Conservation (phyloP, 2,888 invertebrate species). For the Agriopis leucophaearia region DNA sequence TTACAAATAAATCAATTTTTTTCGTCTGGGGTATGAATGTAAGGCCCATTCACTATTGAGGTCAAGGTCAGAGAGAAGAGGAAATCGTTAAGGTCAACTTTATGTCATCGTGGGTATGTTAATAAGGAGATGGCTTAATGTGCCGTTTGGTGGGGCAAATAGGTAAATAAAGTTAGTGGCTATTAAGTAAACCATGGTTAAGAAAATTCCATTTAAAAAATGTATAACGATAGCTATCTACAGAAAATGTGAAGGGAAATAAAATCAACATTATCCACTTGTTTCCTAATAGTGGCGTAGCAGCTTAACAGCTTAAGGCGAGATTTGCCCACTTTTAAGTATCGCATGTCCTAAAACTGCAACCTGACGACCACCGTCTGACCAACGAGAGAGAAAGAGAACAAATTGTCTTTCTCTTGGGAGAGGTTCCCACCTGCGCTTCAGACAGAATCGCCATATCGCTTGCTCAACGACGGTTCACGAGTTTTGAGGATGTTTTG, state of each 20-base stretch:
- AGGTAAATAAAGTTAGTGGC: slow-evolving; percentile 14
- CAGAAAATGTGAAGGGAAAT: slow-evolving; percentile 5
- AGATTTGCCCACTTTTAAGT: too few relatives aligned
- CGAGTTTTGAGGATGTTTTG: too few relatives aligned
- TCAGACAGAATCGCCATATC: too few relatives aligned
- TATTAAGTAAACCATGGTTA: slow-evolving; percentile 15
- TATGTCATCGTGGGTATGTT: slow-evolving; percentile 36
- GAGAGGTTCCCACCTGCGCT: too few relatives aligned
- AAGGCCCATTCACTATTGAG: slow-evolving; percentile 28
- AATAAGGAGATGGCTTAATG: slow-evolving; percentile 33
- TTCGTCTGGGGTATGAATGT: slow-evolving; percentile 36
- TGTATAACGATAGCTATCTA: background rate
- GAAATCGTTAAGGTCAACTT: slow-evolving; percentile 42
- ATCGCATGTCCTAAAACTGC: too few relatives aligned
- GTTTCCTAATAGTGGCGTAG: too few relatives aligned
- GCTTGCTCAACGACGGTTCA: too few relatives aligned
- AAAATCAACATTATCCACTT: background rate
- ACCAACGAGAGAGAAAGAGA: too few relatives aligned
- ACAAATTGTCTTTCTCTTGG: too few relatives aligned
- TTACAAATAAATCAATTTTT: slow-evolving; percentile 59
- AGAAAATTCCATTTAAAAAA: background rate
- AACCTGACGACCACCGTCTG: too few relatives aligned
- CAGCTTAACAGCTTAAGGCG: too few relatives aligned
- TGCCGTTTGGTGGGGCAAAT: slow-evolving; percentile 10
- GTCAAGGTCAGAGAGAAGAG: slow-evolving; percentile 43